Base-by-base conservation (phyloP, 2,113 vertebrate species). In the Vulpes ferrilata region DNA sequence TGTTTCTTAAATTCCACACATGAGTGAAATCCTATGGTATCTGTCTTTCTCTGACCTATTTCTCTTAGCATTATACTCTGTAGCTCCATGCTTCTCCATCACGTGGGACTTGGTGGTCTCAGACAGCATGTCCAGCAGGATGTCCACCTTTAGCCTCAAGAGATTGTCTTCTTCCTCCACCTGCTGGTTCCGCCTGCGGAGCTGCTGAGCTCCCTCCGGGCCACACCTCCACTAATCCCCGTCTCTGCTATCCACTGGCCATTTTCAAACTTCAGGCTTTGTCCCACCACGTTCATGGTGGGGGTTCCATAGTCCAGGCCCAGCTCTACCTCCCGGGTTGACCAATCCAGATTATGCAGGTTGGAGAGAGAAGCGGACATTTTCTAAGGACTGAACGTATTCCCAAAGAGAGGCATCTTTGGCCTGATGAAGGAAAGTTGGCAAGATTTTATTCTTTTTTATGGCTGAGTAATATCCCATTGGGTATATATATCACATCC, bases 121-220 rank as follows among this genome's bases (percentile, higher is more conserved):
- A 43, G 38, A 43, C 38, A 43, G 43, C 99, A 99, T 99, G 98
- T 99, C 99, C 94, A 99, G 96, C 55, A 99, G 99, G 98, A 99
- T 98, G 95, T 99, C 99, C 97, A 99, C 99, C 98, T 99, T 99
- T 35, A 99, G 97, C 93, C 99, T 99, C 67, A 99, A 92, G 9
- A 99, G 98, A 92, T 99, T 99, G 98, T 99, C 99, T 93, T 99
- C 99, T 93, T 99, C 99, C 94, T 99, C 99, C 62, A 99, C 97
- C 96, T 99, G 99, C 67, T 99, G 97, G 98, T 99, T 99, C 88
- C 99, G 98, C 97, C 99, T 99, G 88, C 99, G 99, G 43, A 99
- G 99, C 80, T 99, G 99, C 98, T 99, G 99, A 19, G 99, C 30
- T 99, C 99, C 64, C 99, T 99, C 38, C 98, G 97, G 60, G 99